Conservation (phyloP, 2,888 invertebrate species). For the Drosophila multiciliata region DNA sequence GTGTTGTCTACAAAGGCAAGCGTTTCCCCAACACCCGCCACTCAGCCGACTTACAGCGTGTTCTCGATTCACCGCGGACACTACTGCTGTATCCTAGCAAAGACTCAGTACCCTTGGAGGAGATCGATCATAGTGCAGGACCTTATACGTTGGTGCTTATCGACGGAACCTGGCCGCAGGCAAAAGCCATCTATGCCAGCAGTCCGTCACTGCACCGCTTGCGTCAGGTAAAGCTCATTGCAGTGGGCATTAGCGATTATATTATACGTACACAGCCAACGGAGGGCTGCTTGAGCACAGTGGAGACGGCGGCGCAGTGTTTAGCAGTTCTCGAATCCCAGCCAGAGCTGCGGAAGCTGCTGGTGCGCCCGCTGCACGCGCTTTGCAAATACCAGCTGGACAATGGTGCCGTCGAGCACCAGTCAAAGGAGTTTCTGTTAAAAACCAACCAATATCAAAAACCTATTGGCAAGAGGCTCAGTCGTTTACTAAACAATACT, state of each 20-base stretch:
- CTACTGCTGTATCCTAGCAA: slow-evolving; percentile 93
- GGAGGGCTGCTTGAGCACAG: slow-evolving; percentile 95
- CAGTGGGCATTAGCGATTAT: slow-evolving; percentile 91
- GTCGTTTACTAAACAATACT: slow-evolving; percentile 85
- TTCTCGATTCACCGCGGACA: slow-evolving; percentile 88
- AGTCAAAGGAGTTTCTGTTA: slow-evolving; percentile 95
- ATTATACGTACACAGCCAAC: slow-evolving; percentile 97
- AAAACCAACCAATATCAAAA: slow-evolving; percentile 92
- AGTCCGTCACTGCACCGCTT: slow-evolving; percentile 91
- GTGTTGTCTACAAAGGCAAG: slow-evolving; percentile 90
- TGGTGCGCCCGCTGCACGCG: slow-evolving; percentile 92
- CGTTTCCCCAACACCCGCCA: slow-evolving; percentile 90
- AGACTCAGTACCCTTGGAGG: slow-evolving; percentile 89
- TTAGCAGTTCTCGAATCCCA: slow-evolving; percentile 91
- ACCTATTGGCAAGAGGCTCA: slow-evolving; percentile 91
- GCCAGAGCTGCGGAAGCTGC: slow-evolving; percentile 87
- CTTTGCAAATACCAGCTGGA: slow-evolving; percentile 94
- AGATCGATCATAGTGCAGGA: slow-evolving; percentile 51
- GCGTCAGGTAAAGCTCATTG: slow-evolving; percentile 92
- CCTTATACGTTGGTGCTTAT: slow-evolving; percentile 92
- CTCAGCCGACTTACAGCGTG: slow-evolving; percentile 86
- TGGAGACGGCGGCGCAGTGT: slow-evolving; percentile 85
- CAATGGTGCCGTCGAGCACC: slow-evolving; percentile 96
- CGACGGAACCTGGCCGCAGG: slow-evolving; percentile 98
- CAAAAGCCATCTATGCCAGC: slow-evolving; percentile 94